Evolutionary conservation across 2,797 vertebrate species (phyloP).

Genomic region (Ctenopoma multispine): DNA sequence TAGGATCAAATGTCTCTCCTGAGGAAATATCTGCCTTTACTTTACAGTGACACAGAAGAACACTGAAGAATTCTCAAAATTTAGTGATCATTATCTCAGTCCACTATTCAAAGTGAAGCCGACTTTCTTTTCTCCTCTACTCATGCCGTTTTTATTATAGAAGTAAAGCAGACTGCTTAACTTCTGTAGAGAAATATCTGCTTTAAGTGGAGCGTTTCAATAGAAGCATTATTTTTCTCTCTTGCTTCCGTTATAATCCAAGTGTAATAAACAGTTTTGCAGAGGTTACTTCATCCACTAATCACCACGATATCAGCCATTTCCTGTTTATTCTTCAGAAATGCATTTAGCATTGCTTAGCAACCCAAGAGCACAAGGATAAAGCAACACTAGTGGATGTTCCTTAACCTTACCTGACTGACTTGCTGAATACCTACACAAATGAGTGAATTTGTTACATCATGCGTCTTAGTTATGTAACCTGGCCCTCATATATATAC

Average conservation of each 20-base stretch:
- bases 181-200: background rate
- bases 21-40: constrained; percentile 28
- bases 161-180: constrained; percentile 7
- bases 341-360: constrained; percentile 9
- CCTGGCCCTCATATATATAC: background rate
- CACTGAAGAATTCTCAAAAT: constrained; percentile 2
- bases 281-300: background rate
- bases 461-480: constrained; percentile 5
- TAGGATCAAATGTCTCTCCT: constrained; percentile 36
- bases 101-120: constrained; percentile 24
- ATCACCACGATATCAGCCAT: background rate
- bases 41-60: constrained; percentile 13
- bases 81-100: constrained; percentile 48
- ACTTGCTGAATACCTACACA: background rate
- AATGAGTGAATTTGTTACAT: constrained; percentile 9
- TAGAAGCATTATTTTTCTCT: background rate
- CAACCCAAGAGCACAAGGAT: too few relatives aligned
- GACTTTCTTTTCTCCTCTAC: constrained; percentile 12
- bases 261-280: background rate
- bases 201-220: background rate
- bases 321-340: background rate
- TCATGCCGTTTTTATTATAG: constrained; percentile 13
- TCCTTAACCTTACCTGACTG: background rate
- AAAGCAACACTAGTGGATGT: too few relatives aligned
- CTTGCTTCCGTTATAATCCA: background rate